Percentiles rank a stretch among this genome's conserved stretches.
phyloP scores from a whole-genome alignment of 2,113 vertebrate genomes.

The Ctenodactylus gundi region DNA sequence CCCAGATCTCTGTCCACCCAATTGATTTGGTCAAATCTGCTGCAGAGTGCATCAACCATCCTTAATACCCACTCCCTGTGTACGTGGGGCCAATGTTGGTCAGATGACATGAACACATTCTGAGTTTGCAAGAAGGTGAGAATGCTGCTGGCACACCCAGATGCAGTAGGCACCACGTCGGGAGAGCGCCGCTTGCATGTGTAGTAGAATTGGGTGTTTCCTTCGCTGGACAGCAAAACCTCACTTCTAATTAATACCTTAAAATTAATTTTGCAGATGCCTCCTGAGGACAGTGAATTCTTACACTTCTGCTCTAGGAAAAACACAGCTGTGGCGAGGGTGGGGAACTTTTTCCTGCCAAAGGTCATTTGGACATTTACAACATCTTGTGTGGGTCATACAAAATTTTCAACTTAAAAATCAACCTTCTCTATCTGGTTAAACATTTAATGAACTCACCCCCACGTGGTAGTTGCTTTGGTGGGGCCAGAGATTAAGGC shows the following conservation, averaged over 20 bases:
- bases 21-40: neutral
- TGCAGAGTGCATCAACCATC: neutral
- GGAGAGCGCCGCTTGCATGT: too few species aligned
- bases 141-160: neutral
- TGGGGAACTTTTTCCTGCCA: too few species aligned
- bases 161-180: neutral
- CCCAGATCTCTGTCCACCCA: neutral
- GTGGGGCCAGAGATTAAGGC: too few species aligned
- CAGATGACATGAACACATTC: neutral
- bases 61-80: neutral
- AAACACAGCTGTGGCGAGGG: neutral
- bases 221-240: slow-evolving; percentile 1
- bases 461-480: too few species aligned
- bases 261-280: slow-evolving; percentile 37
- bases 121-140: neutral
- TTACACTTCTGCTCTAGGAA: neutral
- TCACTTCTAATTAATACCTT: slow-evolving; percentile 50
- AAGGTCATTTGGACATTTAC: too few species aligned
- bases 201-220: neutral
- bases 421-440: too few species aligned
- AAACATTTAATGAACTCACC: too few species aligned
- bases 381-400: too few species aligned
- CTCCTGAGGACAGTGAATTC: neutral
- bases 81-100: neutral
- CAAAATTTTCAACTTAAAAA: too few species aligned